phyloP scores from a whole-genome alignment of 2,888 invertebrate species.

The Rotaria magnacalcarata region DNA sequence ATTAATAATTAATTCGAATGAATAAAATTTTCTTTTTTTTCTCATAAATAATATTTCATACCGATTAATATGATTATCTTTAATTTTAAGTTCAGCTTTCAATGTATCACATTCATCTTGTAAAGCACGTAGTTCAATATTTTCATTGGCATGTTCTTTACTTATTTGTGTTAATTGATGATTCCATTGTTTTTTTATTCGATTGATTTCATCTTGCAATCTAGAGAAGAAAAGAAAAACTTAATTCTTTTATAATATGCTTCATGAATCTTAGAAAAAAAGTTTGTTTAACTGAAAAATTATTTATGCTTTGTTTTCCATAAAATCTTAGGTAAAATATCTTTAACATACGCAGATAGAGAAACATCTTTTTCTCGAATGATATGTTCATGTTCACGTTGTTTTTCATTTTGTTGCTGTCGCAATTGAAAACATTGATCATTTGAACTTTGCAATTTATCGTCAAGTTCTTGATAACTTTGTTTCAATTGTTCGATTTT shows the following conservation, averaged over 20 bases:
- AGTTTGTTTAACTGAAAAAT: too few species aligned
- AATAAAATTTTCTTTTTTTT: neutral
- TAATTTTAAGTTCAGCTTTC: conserved; percentile 51
- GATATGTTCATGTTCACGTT: conserved; percentile 16
- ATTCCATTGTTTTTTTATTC: conserved; percentile 20
- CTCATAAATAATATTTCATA: neutral
- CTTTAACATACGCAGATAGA: neutral
- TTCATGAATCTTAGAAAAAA: too few species aligned
- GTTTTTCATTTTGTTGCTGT: conserved; percentile 35
- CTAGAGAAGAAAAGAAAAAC: neutral
- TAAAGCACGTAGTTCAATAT: conserved; percentile 46
- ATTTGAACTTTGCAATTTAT: neutral
- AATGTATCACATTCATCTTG: conserved; percentile 50
- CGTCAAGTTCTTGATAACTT: conserved; percentile 12
- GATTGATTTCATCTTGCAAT: conserved; percentile 38
- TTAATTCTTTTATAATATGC: too few species aligned
- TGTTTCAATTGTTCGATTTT: conserved; percentile 3
- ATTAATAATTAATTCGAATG: neutral
- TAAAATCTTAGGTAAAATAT: neutral
- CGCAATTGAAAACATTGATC: conserved; percentile 19
- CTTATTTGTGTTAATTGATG: conserved; percentile 14
- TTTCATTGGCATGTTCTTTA: conserved; percentile 29
- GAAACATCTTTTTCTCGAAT: neutral
- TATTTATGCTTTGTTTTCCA: too few species aligned
- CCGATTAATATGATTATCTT: conserved; percentile 49